Evolutionary conservation across 2,113 vertebrate species (phyloP).

Genomic region (Tringa solitaria): DNA sequence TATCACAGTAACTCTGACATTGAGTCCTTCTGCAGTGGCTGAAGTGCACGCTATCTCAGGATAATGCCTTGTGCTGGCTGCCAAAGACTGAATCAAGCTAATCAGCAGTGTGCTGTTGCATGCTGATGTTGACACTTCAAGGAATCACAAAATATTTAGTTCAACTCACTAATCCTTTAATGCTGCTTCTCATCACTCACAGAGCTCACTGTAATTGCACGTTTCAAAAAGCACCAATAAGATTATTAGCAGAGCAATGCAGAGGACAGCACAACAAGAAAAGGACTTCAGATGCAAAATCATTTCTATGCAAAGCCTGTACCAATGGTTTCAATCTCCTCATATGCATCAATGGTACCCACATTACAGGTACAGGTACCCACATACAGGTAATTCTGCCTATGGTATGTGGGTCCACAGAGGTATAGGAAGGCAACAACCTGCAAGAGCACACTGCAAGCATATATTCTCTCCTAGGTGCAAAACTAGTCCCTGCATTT

Average conservation of each 20-base stretch:
- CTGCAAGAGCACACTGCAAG: neutral
- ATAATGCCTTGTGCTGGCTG: neutral
- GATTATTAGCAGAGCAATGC: neutral
- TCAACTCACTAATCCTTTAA: constrained; percentile 38
- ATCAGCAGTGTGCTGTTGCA: neutral
- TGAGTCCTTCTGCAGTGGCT: neutral
- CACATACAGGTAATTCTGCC: too few species aligned
- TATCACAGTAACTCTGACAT: neutral
- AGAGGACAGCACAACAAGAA: neutral
- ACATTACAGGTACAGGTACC: too few species aligned
- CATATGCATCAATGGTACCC: neutral
- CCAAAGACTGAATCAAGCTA: neutral
- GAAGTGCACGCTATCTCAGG: neutral
- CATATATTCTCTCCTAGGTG: neutral
- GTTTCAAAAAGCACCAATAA: constrained; percentile 1
- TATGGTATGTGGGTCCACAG: neutral
- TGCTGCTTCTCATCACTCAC: neutral
- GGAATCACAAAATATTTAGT: constrained; percentile 2
- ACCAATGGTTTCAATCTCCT: neutral
- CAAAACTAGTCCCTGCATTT: neutral
- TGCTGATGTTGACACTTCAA: constrained; percentile 20
- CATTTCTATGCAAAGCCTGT: neutral
- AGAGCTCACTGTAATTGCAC: neutral
- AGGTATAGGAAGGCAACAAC: neutral
- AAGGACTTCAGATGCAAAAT: neutral